Base-by-base conservation (phyloP, 1,140 invertebrate species). In the Steinernema khuongi region DNA sequence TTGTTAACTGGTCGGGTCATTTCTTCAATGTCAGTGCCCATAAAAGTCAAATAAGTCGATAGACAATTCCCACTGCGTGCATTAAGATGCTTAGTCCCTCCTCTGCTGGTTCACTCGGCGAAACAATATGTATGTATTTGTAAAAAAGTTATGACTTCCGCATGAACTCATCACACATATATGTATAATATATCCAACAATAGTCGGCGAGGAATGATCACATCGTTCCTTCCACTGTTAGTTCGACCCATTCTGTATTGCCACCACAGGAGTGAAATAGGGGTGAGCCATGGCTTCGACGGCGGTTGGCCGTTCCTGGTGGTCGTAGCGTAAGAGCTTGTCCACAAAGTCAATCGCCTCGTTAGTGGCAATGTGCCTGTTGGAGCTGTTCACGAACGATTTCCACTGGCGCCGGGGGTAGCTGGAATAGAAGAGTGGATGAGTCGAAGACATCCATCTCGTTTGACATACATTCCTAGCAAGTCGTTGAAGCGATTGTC, bases 321-420 rank as follows among this genome's bases (percentile, higher is more conserved):
- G 97, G 90, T 99, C 97, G 88, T 99, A 99, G 85, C 96, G 93
- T 81, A 99, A 89, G 72, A 90, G 90, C 88, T 98, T 98, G 88
- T 99, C 97, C 83, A 99, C 89, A 87, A 99, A 99, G 87, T 99
- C 96, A 83, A 99, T 89, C 68, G 96, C 96, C 89, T 99, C 96
- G 74, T 94, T 92, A 70, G 93, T 94, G 44, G 99, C 95, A 83
- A 99, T 89, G 89, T 99, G 96, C 87, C 98, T 94, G 88, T 99
- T 99, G 88, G 99, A 96, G 86, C 92, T 93, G 89, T 99, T 94
- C 75, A 99, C 94, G 89, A 99, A 99, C 83, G 96, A 89, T 87
- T 99, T 96, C 97, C 97, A 99, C 85, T 96, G 89, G 88, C 99
- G 99, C 81, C 94, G 91, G 78, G 96, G 97, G 91, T 99, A 96